These are phyloP conservation scores for Seriola quinqueradiata DNA, from an alignment of 2,113 vertebrate genomes.

Conservation along the genomic window DNA sequence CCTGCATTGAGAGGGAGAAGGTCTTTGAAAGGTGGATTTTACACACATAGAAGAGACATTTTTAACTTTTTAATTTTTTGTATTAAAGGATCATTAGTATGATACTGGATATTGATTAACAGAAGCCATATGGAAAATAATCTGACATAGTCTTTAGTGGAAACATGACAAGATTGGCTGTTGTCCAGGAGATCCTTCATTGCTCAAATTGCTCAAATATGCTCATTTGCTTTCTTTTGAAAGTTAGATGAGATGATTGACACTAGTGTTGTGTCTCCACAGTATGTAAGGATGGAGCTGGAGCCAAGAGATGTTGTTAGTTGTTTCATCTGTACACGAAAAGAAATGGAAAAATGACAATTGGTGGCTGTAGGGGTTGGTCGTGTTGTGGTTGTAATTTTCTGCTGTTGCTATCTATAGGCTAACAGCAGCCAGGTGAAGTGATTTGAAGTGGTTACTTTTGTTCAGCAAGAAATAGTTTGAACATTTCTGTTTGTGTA, in stretches of 20 bases:
- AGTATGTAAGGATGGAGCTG: too few species aligned
- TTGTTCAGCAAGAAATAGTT: background rate
- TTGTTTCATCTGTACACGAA: too few species aligned
- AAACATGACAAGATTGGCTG: background rate
- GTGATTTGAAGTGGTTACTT: background rate
- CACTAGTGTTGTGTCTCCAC: too few species aligned
- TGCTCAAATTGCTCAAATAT: too few species aligned
- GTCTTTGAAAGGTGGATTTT: conserved; percentile 40
- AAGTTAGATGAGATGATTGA: background rate
- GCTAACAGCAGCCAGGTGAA: too few species aligned
- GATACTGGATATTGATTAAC: background rate
- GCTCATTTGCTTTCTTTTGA: background rate
- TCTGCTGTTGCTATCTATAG: too few species aligned
- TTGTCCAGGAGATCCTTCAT: background rate
- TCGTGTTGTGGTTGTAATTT: too few species aligned
- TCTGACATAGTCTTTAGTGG: too few species aligned
- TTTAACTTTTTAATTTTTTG: background rate
- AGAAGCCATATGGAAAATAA: background rate
- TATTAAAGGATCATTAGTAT: background rate
- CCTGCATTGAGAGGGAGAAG: conserved; percentile 22
- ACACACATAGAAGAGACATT: background rate
- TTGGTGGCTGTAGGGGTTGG: too few species aligned
- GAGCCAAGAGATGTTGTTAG: too few species aligned
- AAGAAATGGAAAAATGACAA: too few species aligned
- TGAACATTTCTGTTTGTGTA: background rate